A percentile compares a stretch with the other conserved stretches of the same genome.
Conservation (phyloP, 1,140 invertebrate genomes). For the honey bee (Apis mellifera) region Amel_HAv3.1 CM009939.2:12275501-12276000, state of each 20-base stretch:
- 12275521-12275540: constrained; percentile 26
- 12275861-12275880: constrained; percentile 29
- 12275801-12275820: constrained; percentile 26
- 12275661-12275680: constrained; percentile 10
- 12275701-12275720: constrained; percentile 6
- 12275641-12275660: constrained; percentile 26
- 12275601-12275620: constrained; percentile 39
- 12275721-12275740: constrained; percentile 8
- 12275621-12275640: constrained; percentile 3
- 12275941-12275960: constrained; percentile 29
- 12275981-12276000: constrained; percentile 22
- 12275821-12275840: constrained; percentile 28
- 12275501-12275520: not conserved
- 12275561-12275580: constrained; percentile 57
- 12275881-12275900: constrained; percentile 49
- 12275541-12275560: constrained; percentile 35
- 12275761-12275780: not conserved
- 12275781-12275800: constrained; percentile 26
- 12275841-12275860: not conserved
- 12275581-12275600: constrained; percentile 70
- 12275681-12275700: constrained; percentile 36
- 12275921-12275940: constrained; percentile 57
- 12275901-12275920: constrained; percentile 24
- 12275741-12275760: not conserved
- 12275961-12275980: not conserved